A percentile compares a stretch with the other conserved stretches of the same genome.
Evolutionary conservation across 2,797 vertebrate species (phyloP).

Genomic region (Macroramphosus scolopax): DNA sequence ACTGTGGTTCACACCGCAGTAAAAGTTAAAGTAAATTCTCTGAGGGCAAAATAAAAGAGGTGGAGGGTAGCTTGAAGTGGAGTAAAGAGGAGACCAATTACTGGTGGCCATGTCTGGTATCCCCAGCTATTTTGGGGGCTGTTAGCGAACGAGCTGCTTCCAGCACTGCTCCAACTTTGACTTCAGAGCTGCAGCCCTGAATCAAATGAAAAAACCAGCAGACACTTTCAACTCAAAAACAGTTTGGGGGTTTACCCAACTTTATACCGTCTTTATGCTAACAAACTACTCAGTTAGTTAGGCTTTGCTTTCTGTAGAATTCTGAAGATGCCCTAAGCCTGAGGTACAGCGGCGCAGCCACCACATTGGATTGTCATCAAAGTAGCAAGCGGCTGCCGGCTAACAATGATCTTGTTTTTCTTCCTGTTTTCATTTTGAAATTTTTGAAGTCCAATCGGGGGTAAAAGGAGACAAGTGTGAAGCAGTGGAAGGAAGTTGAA

Average conservation of each 20-base stretch:
- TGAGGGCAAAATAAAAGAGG: neutral
- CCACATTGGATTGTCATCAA: conserved; percentile 22
- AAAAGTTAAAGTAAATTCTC: neutral
- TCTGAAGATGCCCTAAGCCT: conserved; percentile 16
- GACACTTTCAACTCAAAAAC: neutral
- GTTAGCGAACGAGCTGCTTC: neutral
- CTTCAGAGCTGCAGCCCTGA: neutral
- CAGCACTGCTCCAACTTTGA: neutral
- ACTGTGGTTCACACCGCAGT: no score
- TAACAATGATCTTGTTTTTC: conserved; percentile 13
- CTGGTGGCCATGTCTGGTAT: neutral
- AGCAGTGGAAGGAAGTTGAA: neutral
- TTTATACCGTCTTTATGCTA: neutral
- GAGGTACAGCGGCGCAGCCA: neutral
- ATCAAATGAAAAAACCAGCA: conserved; percentile 1
- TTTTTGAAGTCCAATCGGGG: conserved; percentile 1
- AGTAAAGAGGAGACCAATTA: neutral
- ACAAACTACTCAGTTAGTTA: conserved; percentile 3
- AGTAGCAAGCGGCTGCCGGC: neutral
- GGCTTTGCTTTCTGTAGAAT: neutral
- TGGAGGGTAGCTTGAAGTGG: neutral
- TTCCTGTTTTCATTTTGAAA: conserved; percentile 5
- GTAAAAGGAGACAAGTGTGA: neutral
- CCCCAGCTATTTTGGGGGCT: no score
- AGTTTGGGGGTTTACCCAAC: neutral